phyloP scores from a whole-genome alignment of 35 echinoderm and acorn worm genomes.

The Lytechinus variegatus region DNA sequence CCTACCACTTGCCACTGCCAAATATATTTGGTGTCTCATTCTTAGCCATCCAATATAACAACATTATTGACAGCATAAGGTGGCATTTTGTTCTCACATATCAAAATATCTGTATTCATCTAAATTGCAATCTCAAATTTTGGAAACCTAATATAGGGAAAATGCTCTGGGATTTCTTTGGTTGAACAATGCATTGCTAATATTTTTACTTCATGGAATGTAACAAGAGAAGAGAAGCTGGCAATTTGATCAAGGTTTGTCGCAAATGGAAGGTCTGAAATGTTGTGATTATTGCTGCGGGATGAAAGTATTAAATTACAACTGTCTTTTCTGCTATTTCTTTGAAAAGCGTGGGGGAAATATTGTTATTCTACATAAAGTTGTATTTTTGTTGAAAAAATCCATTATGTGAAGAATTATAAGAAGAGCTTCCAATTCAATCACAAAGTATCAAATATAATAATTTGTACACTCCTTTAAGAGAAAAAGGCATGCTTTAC shows the following conservation, averaged over 20 bases:
- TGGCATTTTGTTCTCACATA: too few relatives aligned
- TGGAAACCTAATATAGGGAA: not conserved
- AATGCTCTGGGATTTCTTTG: not conserved
- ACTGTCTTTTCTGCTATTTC: not conserved
- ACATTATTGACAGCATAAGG: too few relatives aligned
- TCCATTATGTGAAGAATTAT: too few relatives aligned
- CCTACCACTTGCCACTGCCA: too few relatives aligned
- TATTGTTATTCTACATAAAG: not conserved
- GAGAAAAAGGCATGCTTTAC: too few relatives aligned
- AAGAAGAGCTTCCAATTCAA: too few relatives aligned
- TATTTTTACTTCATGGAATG: not conserved
- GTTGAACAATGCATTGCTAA: not conserved
- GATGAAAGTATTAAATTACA: not conserved
- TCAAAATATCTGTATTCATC: too few relatives aligned
- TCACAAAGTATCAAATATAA: too few relatives aligned
- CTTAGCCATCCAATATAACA: too few relatives aligned
- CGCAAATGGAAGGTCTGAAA: not conserved
- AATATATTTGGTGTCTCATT: too few relatives aligned
- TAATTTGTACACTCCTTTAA: too few relatives aligned
- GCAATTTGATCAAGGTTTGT: not conserved
- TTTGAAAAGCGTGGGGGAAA: not conserved
- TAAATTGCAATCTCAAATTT: not conserved
- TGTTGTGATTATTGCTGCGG: not conserved
- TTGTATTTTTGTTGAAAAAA: not conserved
- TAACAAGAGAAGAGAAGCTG: not conserved